Evolutionary conservation across 2,888 invertebrate genomes (phyloP), one percentile per base, ranked within the genome.

Genomic region (Eupithecia subfuscata): DNA sequence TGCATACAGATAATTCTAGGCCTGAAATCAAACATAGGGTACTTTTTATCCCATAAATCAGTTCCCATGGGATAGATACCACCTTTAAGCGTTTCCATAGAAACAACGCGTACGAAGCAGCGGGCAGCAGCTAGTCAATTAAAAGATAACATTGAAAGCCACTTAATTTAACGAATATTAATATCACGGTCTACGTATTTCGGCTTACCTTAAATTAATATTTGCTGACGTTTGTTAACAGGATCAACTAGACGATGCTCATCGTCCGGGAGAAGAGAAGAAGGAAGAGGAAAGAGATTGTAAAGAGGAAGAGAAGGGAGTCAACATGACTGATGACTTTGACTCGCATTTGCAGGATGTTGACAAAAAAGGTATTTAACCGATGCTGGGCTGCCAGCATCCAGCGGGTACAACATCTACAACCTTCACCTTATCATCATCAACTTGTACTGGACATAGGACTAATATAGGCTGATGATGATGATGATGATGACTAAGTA

Each of bases 301-400:
- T 83, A 97, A 97, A 84, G 98, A 99, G 87, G 97, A 98, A 89
- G 98, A 99, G 79, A 97, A 98, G 70, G 98, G 98, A 25, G 97
- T 99, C 73, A 99, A 99, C 84, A 99, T 99, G 98, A 97, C 98
- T 25, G 99, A 99, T 82, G 98, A 99, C 88, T 99, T 99, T 87
- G 98, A 98, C 75, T 98, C 97, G 0, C 97, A 98, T 89, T 90
- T 97, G 75, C 98, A 98, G 87, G 96, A 99, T 85, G 92, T 97
- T 22, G 97, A 97, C 5, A 95, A 96, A 79, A 95, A 96, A 88
- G 96, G 96, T 82, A 60, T 7, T 18, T n/a, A 18, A 2, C 6
- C 18, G 7, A 48, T 48, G 1, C 45, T 45, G 2, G 45, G 45
- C 16, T 48, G 18, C 7, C 18, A 6, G 18, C 18, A 48, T 18